A percentile compares a stretch with the other conserved stretches of the same genome.
These are phyloP conservation scores for Willowsia nigromaculata DNA, from an alignment of 2,888 invertebrate species.

Conservation along the genomic window DNA sequence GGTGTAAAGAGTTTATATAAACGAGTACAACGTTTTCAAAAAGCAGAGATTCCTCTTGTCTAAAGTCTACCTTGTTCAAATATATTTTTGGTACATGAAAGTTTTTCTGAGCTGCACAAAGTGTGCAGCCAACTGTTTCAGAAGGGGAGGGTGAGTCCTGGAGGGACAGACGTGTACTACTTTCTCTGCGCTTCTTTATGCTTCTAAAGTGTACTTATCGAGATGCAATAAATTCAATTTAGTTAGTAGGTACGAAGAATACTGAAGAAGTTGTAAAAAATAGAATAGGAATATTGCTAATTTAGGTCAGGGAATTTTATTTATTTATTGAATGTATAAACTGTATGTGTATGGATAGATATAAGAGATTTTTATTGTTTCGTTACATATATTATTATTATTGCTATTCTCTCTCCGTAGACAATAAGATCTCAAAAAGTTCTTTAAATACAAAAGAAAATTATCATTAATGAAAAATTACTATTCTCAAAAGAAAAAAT, in stretches of 20 bases:
- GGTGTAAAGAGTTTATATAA: background rate
- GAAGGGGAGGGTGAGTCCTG: background rate
- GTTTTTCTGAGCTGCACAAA: background rate
- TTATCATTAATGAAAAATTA: constrained; percentile 11
- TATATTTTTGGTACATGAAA: background rate
- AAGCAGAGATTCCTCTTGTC: background rate
- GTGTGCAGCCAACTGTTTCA: constrained; percentile 16
- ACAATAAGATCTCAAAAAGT: constrained; percentile 62
- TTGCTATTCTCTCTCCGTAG: constrained; percentile 41
- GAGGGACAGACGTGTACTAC: background rate
- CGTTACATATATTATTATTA: background rate
- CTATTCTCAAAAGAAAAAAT: background rate
- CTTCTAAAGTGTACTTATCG: constrained; percentile 11
- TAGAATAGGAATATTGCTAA: background rate
- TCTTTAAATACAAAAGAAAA: background rate
- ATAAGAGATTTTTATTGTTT: constrained; percentile 23
- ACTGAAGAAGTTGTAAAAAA: background rate
- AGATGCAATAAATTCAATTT: constrained; percentile 50
- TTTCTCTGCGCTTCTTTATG: background rate
- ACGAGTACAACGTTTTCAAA: background rate
- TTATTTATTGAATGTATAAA: constrained; percentile 42
- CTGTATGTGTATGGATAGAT: background rate
- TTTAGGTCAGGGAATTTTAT: constrained; percentile 51
- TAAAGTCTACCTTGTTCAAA: background rate
- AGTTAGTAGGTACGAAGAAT: background rate